phyloP scores from a whole-genome alignment of 2,888 invertebrate species.

The Drosophila melanosoma region DNA sequence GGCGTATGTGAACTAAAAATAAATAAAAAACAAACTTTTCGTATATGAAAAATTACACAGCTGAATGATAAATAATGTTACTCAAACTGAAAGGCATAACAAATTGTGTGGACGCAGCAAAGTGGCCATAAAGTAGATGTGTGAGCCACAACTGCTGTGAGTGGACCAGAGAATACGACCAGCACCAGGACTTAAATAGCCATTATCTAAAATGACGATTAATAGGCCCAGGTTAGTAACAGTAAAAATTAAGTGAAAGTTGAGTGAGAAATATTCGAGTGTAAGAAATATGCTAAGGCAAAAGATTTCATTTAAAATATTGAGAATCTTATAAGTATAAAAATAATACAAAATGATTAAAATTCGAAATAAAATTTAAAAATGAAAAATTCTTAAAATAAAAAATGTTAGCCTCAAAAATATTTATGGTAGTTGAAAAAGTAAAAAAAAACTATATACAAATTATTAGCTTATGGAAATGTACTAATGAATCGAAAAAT shows the following conservation, averaged over 20 bases:
- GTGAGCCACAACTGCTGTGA: constrained; percentile 42
- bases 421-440: no score
- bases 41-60: constrained; percentile 80
- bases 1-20: constrained; percentile 41
- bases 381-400: neutral
- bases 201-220: constrained; percentile 31
- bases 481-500: neutral
- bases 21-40: constrained; percentile 25
- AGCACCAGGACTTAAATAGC: constrained; percentile 5
- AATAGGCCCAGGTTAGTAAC: constrained; percentile 15
- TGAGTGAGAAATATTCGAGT: neutral
- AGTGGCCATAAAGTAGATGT: constrained; percentile 34
- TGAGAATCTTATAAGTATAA: neutral
- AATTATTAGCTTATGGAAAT: no score
- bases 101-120: constrained; percentile 27
- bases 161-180: constrained; percentile 8
- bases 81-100: constrained; percentile 61
- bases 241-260: neutral
- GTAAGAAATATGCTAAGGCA: neutral
- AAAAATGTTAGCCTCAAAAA: neutral
- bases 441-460: no score
- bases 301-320: neutral
- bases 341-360: neutral
- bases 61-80: constrained; percentile 82
- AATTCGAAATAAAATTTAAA: neutral